phyloP scores from a whole-genome alignment of 2,113 vertebrate genomes.

The Lamprologus tigripictilis region DNA sequence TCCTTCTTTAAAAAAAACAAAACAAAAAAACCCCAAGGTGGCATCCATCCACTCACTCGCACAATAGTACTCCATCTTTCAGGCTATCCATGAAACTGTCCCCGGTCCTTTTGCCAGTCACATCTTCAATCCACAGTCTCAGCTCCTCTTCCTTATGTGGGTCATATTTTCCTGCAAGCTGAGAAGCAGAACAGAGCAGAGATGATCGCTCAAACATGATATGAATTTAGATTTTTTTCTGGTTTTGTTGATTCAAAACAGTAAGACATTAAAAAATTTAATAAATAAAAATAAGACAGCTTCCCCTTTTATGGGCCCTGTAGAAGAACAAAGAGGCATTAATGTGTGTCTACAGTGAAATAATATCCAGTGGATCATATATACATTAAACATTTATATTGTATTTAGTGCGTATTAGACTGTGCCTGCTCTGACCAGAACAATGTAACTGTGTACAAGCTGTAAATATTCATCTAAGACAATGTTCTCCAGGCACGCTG shows the following conservation, averaged over 20 bases:
- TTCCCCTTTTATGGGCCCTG: neutral
- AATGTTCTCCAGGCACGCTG: neutral
- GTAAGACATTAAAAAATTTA: neutral
- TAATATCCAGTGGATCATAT: neutral
- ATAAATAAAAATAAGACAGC: neutral
- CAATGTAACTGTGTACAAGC: neutral
- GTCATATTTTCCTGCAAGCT: constrained; percentile 93
- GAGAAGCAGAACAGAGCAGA: neutral
- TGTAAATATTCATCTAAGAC: neutral
- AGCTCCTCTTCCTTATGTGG: constrained; percentile 84
- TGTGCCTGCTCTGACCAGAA: neutral
- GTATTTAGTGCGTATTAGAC: neutral
- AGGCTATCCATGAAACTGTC: constrained; percentile 90
- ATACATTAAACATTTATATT: neutral
- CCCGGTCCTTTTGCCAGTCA: constrained; percentile 76
- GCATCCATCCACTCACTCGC: constrained; percentile 77
- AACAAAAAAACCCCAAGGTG: neutral
- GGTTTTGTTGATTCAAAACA: neutral
- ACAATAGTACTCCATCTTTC: constrained; percentile 86
- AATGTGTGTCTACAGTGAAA: neutral
- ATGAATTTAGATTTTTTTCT: neutral
- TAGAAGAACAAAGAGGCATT: neutral
- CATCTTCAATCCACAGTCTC: constrained; percentile 82
- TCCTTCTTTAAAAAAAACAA: neutral
- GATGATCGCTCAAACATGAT: neutral